phyloP scores from a whole-genome alignment of 2,113 vertebrate genomes.

The Syngnathoides biaculeatus region DNA sequence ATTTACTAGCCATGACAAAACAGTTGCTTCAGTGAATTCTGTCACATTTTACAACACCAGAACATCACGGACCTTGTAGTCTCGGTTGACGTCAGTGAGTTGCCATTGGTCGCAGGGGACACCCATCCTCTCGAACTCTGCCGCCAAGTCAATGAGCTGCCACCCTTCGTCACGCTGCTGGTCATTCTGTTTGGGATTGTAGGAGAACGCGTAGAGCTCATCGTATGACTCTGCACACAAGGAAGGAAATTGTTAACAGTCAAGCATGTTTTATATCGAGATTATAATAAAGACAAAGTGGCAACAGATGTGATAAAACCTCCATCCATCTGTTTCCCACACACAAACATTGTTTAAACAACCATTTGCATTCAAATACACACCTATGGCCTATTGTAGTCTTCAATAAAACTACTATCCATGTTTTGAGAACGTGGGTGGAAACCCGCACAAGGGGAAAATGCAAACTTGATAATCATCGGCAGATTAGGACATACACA shows the following conservation, averaged over 20 bases:
- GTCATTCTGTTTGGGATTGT: conserved; percentile 96
- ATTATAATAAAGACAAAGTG: not conserved
- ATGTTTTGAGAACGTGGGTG: too few relatives aligned
- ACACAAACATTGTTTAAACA: too few relatives aligned
- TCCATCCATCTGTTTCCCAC: too few relatives aligned
- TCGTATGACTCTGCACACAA: conserved; percentile 76
- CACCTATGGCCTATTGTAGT: too few relatives aligned
- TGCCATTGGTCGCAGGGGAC: conserved; percentile 91
- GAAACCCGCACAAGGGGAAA: too few relatives aligned
- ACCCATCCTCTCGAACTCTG: conserved; percentile 92
- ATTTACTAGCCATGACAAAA: not conserved
- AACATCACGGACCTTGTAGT: conserved; percentile 82
- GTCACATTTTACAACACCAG: not conserved
- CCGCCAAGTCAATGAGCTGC: conserved; percentile 85
- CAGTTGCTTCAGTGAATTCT: not conserved
- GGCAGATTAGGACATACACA: too few relatives aligned
- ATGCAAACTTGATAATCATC: too few relatives aligned
- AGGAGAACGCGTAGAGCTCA: conserved; percentile 95
- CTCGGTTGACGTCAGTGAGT: conserved; percentile 87
- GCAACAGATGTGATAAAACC: too few relatives aligned
- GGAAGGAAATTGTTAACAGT: not conserved
- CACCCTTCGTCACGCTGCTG: conserved; percentile 86
- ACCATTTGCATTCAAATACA: too few relatives aligned
- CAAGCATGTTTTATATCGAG: not conserved
- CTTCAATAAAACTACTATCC: too few relatives aligned